phyloP scores from a whole-genome alignment of 2,888 invertebrate species.

The Thymelicus acteon region DNA sequence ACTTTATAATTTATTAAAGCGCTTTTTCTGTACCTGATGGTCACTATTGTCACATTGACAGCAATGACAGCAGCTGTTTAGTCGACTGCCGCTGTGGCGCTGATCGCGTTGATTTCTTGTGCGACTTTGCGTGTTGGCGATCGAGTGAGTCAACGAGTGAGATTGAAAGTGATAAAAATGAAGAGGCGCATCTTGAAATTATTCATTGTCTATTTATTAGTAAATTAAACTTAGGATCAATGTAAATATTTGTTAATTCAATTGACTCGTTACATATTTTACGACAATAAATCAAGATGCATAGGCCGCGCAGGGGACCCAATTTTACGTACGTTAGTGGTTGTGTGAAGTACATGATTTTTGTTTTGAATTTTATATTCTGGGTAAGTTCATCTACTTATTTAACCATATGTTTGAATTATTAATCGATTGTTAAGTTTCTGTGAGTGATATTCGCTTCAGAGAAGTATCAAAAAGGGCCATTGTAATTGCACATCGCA shows the following conservation, averaged over 20 bases:
- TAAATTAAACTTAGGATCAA: background rate
- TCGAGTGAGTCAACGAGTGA: no score
- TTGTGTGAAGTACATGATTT: conserved; percentile 95
- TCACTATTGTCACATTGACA: no score
- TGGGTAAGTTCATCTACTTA: conserved; percentile 88
- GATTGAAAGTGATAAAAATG: background rate
- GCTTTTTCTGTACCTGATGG: no score
- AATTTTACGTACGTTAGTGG: conserved; percentile 93
- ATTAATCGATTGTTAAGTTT: conserved; percentile 6
- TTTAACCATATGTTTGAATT: conserved; percentile 11
- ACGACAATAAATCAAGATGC: conserved; percentile 68
- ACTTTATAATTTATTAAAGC: no score
- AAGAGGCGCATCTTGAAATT: background rate
- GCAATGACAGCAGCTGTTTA: no score
- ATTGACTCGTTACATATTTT: conserved; percentile 1
- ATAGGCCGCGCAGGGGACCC: conserved; percentile 85
- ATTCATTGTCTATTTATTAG: background rate
- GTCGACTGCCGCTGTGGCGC: background rate
- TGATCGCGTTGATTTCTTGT: background rate
- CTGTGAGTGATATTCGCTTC: conserved; percentile 8
- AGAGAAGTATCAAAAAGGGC: conserved; percentile 6
- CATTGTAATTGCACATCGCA: conserved; percentile 16
- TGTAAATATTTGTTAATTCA: background rate
- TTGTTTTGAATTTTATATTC: conserved; percentile 94
- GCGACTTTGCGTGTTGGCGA: no score